Evolutionary conservation across 2,113 vertebrate genomes (phyloP).

Genomic region (Neopipo cinnamomea): DNA sequence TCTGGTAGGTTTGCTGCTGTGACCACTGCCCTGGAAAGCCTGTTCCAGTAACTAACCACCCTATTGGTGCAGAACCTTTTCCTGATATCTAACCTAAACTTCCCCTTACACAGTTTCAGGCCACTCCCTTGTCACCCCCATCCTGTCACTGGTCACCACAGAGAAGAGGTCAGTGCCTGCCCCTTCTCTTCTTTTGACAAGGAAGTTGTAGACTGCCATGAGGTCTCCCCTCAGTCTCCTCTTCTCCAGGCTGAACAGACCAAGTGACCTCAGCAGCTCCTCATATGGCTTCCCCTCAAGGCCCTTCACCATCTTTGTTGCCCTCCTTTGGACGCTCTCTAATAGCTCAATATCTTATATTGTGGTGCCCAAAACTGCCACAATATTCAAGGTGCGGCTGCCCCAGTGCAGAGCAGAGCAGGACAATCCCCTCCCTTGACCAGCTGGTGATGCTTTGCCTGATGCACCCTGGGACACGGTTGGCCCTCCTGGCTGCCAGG

Average conservation of each 20-base stretch:
- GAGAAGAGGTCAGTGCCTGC: not conserved
- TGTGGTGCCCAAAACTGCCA: not conserved
- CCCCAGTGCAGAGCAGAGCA: not conserved
- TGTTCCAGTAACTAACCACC: rapidly evolving
- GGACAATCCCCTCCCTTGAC: not conserved
- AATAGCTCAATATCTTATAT: not conserved
- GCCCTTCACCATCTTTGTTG: rapidly evolving
- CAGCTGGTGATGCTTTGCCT: rapidly evolving
- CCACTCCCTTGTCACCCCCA: not conserved
- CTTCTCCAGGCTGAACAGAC: not conserved
- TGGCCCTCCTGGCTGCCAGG: not conserved
- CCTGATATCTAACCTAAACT: rapidly evolving
- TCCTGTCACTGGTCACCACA: no score
- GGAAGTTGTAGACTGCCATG: not conserved
- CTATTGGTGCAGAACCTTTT: not conserved
- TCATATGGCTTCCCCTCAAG: rapidly evolving
- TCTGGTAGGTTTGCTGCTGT: not conserved
- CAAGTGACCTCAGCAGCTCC: not conserved
- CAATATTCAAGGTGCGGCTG: rapidly evolving
- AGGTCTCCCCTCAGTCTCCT: not conserved
- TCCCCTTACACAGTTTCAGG: rapidly evolving
- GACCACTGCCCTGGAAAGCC: not conserved
- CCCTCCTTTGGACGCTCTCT: not conserved
- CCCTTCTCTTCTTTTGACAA: not conserved
- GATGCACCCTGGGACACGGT: rapidly evolving